phyloP scores from a whole-genome alignment of 2,113 vertebrate species.

The Hiodon tergisus region DNA sequence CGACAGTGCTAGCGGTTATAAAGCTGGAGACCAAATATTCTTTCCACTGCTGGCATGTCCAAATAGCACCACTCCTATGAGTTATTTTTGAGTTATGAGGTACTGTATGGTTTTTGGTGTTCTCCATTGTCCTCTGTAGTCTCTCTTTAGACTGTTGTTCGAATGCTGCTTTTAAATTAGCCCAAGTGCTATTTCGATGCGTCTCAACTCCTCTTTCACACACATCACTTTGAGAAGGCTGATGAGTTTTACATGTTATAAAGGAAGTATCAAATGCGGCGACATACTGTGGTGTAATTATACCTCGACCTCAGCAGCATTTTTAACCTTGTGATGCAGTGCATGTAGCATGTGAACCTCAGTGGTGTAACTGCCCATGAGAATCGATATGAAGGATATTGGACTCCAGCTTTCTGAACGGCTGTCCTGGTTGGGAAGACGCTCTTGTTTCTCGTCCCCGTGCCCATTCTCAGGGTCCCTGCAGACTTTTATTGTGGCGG shows the following conservation, averaged over 20 bases:
- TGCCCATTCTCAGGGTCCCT: conserved; percentile 61
- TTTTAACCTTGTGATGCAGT: background rate
- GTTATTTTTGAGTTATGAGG: conserved; percentile 7
- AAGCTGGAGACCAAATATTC: conserved; percentile 52
- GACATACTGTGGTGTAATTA: background rate
- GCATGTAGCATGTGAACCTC: background rate
- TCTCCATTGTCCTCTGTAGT: background rate
- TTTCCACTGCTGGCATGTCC: conserved; percentile 31
- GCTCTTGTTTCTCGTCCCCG: conserved; percentile 40
- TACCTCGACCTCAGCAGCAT: background rate
- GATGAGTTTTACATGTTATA: background rate
- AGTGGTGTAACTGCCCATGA: background rate
- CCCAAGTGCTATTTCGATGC: conserved; percentile 16
- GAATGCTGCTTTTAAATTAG: conserved; percentile 17
- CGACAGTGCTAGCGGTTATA: conserved; percentile 41
- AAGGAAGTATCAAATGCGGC: background rate
- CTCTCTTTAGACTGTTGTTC: conserved; percentile 18
- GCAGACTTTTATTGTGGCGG: conserved; percentile 32
- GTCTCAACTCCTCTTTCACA: background rate
- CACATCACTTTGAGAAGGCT: background rate
- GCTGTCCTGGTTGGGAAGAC: conserved; percentile 28
- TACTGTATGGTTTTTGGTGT: background rate
- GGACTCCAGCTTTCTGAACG: conserved; percentile 42
- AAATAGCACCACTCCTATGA: conserved; percentile 28
- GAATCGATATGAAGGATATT: conserved; percentile 35